Evolutionary conservation across 2,113 vertebrate species (phyloP).

Genomic region (Oncorhynchus keta): DNA sequence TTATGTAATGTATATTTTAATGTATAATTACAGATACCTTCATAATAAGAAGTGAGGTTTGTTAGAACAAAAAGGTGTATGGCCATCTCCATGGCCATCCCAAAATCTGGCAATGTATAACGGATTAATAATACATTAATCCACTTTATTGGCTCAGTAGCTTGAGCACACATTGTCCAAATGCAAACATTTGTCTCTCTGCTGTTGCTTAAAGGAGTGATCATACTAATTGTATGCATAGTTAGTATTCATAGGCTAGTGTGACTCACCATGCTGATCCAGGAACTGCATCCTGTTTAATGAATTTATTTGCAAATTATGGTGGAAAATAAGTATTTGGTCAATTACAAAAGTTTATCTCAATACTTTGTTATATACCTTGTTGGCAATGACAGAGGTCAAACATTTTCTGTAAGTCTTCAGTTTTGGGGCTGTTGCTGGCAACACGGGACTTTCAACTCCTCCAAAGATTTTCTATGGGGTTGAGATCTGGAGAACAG

Average conservation of each 20-base stretch:
- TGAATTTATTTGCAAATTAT: no score
- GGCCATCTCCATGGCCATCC: constrained; percentile 12
- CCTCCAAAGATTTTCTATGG: no score
- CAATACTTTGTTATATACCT: no score
- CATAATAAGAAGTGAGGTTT: neutral
- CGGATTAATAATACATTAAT: constrained; percentile 6
- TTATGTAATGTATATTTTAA: no score
- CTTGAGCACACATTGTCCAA: constrained; percentile 37
- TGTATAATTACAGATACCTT: neutral
- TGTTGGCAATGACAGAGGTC: no score
- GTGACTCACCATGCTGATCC: constrained; percentile 41
- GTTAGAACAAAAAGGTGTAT: constrained; percentile 8
- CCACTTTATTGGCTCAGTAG: constrained; percentile 5
- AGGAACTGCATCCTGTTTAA: no score
- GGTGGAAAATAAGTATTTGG: no score
- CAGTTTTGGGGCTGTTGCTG: no score
- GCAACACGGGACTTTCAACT: no score
- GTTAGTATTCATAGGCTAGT: constrained; percentile 9
- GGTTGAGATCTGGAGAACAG: no score
- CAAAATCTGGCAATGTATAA: neutral
- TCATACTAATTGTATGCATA: constrained; percentile 17
- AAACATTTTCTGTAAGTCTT: no score
- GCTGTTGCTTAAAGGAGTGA: constrained; percentile 49
- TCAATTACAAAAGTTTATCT: no score
- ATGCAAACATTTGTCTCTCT: constrained; percentile 31